Percentiles rank a stretch among this genome's conserved stretches.
phyloP scores from a whole-genome alignment of 2,113 vertebrate species.

The Pipra filicauda region DNA sequence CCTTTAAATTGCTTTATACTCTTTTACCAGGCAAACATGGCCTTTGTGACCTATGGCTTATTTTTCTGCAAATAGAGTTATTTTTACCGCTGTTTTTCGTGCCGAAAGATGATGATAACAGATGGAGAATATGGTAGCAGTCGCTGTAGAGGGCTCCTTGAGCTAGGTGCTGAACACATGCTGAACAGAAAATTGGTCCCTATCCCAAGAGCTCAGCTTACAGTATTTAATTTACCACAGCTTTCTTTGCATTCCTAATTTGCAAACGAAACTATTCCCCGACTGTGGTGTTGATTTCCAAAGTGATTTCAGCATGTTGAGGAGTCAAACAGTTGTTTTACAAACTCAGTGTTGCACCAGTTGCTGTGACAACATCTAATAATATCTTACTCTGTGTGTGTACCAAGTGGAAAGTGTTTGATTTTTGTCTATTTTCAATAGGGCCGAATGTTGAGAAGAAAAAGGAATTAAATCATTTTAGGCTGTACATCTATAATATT shows the following conservation, averaged over 20 bases:
- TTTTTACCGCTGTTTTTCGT: neutral
- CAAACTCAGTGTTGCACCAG: conserved; percentile 49
- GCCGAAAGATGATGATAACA: neutral
- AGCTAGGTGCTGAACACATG: neutral
- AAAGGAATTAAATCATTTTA: conserved; percentile 11
- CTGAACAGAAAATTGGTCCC: conserved; percentile 13
- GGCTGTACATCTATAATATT: neutral
- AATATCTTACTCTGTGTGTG: conserved; percentile 54
- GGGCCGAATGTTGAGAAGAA: neutral
- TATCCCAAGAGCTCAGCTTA: conserved; percentile 58
- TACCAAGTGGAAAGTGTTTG: neutral
- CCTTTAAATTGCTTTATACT: neutral
- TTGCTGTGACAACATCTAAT: conserved; percentile 71
- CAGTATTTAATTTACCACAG: conserved; percentile 59
- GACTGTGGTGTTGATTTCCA: conserved; percentile 46
- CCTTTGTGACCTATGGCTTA: neutral
- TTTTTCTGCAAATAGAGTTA: neutral
- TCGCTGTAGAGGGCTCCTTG: neutral
- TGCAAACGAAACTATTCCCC: conserved; percentile 60
- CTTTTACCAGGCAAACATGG: neutral
- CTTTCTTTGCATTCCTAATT: conserved; percentile 66
- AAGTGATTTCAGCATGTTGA: conserved; percentile 54
- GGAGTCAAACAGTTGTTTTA: conserved; percentile 41
- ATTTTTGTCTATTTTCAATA: conserved; percentile 43
- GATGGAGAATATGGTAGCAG: neutral